Conservation (phyloP, 2,797 vertebrate genomes). For the Novumbra hubbsi region DNA sequence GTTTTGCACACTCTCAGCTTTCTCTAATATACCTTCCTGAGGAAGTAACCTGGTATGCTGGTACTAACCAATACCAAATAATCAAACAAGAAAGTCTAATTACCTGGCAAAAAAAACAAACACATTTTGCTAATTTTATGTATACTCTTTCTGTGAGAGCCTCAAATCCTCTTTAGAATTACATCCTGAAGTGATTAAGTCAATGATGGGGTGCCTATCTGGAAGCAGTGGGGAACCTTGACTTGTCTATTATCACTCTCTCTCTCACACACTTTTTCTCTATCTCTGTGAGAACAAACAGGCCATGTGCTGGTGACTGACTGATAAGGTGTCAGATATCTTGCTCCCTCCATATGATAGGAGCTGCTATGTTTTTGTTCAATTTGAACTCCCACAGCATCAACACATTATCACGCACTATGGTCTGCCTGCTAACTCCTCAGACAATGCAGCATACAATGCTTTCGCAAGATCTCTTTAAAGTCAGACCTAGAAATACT, state of each 20-base stretch:
- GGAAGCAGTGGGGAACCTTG: conserved; percentile 13
- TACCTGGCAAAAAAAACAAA: not conserved
- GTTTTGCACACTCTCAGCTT: no score
- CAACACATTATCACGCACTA: conserved; percentile 22
- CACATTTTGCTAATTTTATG: not conserved
- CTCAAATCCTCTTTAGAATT: conserved; percentile 12
- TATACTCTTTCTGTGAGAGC: not conserved
- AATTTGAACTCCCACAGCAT: conserved; percentile 31
- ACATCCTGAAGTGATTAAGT: conserved; percentile 27
- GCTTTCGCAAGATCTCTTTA: conserved; percentile 13
- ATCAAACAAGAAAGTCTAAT: not conserved
- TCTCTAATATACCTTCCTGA: no score
- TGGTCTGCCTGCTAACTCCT: conserved; percentile 19
- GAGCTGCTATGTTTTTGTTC: conserved; percentile 46
- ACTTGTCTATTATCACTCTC: conserved; percentile 20
- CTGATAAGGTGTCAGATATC: conserved; percentile 46
- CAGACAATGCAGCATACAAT: conserved; percentile 32
- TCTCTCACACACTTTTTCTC: not conserved
- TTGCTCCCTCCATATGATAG: conserved; percentile 36
- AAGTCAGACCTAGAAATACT: not conserved
- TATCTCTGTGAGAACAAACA: conserved; percentile 42
- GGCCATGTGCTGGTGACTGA: conserved; percentile 29
- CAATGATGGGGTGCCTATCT: conserved; percentile 27
- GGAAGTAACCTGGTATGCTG: no score
- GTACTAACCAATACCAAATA: not conserved